Percentiles rank a stretch among this genome's conserved stretches.
Evolutionary conservation across 1,140 invertebrate species (phyloP).

Genomic region (Colletes latitarsis): DNA sequence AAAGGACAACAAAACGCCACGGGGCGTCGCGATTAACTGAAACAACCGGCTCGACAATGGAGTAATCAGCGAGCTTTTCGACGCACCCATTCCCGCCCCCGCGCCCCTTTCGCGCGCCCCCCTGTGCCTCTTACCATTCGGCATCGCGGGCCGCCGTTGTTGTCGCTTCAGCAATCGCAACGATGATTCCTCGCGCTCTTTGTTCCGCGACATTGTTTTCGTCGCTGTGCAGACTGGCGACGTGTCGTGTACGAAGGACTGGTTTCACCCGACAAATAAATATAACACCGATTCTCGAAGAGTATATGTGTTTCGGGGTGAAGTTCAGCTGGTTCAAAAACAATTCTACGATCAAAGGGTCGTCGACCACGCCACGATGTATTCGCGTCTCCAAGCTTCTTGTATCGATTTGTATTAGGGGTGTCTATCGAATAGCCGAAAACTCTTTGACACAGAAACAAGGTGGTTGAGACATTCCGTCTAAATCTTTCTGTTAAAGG

Average conservation of each 20-base stretch:
- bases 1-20: slow-evolving; percentile 69
- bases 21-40: slow-evolving; percentile 74
- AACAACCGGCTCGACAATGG: slow-evolving; percentile 74
- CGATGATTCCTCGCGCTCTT: slow-evolving; percentile 62
- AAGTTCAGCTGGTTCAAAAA: no score
- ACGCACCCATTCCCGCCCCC: slow-evolving; percentile 41
- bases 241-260: not conserved
- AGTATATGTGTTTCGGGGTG: not conserved
- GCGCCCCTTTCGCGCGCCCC: slow-evolving; percentile 27
- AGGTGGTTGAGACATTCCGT: no score
- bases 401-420: no score
- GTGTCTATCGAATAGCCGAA: no score
- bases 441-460: no score
- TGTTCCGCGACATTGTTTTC: slow-evolving; percentile 55
- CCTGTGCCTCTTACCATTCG: slow-evolving; percentile 30
- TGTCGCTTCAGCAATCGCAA: slow-evolving; percentile 71
- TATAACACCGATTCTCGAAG: not conserved
- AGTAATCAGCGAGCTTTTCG: slow-evolving; percentile 77
- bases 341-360: no score
- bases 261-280: not conserved
- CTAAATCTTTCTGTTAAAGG: no score
- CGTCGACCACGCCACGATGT: no score
- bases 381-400: no score
- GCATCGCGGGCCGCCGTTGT: slow-evolving; percentile 56
- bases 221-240: not conserved